Evolutionary conservation across 2,888 invertebrate species (phyloP).

Genomic region (Cremastobaeus sp.): DNA sequence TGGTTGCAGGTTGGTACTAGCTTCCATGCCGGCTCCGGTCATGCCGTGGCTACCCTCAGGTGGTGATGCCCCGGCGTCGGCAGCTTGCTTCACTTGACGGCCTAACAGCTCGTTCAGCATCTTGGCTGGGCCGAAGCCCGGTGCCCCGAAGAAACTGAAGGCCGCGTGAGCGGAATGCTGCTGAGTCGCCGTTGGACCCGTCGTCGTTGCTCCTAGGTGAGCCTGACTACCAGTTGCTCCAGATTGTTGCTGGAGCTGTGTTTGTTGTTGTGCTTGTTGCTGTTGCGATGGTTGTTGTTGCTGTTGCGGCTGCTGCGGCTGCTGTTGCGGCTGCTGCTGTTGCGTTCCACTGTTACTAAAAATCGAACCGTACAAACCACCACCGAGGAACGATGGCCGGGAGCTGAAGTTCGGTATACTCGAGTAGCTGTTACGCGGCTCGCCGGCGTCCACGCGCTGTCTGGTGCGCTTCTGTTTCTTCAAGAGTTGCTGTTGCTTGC

Average conservation of each 20-base stretch:
- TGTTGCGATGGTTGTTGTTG: constrained; percentile 64
- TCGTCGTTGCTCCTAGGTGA: constrained; percentile 79
- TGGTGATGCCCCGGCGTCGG: constrained; percentile 81
- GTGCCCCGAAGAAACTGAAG: constrained; percentile 89
- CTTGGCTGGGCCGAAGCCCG: constrained; percentile 92
- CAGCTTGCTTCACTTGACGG: constrained; percentile 87
- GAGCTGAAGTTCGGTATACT: constrained; percentile 87
- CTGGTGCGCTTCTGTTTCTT: constrained; percentile 96
- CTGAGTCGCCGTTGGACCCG: constrained; percentile 81
- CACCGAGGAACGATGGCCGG: constrained; percentile 89
- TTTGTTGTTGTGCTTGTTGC: constrained; percentile 64
- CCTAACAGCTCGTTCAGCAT: constrained; percentile 94
- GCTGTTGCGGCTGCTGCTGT: constrained; percentile 65
- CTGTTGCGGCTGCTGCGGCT: constrained; percentile 63
- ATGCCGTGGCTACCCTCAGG: constrained; percentile 79
- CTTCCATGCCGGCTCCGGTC: constrained; percentile 79
- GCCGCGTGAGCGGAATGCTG: constrained; percentile 81
- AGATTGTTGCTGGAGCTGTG: constrained; percentile 80
- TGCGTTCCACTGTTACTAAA: constrained; percentile 83
- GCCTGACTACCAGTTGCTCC: constrained; percentile 74
- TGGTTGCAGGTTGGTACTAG: constrained; percentile 73
- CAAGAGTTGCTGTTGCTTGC: constrained; percentile 84
- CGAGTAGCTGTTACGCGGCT: constrained; percentile 95
- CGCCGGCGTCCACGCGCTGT: constrained; percentile 97
- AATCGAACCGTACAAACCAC: constrained; percentile 92